Conservation (phyloP, 2,113 vertebrate genomes). For the Mustela nigripes region DNA sequence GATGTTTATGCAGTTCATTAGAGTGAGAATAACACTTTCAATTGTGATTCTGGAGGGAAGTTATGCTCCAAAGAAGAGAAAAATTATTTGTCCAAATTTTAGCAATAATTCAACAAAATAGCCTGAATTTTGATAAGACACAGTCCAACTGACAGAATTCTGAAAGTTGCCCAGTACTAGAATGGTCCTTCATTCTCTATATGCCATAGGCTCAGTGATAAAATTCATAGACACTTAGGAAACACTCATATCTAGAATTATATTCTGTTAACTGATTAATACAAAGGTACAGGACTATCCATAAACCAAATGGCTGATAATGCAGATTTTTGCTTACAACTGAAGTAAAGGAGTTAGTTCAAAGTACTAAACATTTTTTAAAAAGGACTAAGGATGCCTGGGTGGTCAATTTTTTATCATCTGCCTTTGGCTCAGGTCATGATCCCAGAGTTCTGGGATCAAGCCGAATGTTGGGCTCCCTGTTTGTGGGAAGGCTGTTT, state of each 20-base stretch:
- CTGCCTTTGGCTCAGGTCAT: too few relatives aligned
- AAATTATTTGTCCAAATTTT: conserved; percentile 39
- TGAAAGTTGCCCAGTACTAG: neutral
- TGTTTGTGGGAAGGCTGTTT: too few relatives aligned
- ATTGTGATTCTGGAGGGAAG: conserved; percentile 47
- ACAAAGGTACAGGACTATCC: neutral
- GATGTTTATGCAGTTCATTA: conserved; percentile 37
- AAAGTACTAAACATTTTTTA: neutral
- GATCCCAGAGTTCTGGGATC: too few relatives aligned
- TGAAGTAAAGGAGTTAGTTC: neutral
- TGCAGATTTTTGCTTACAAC: neutral
- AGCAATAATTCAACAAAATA: conserved; percentile 22
- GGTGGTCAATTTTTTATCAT: too few relatives aligned
- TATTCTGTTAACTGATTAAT: neutral
- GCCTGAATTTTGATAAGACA: neutral
- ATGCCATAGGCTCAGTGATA: neutral
- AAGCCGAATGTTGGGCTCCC: too few relatives aligned
- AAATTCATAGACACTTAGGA: conserved; percentile 8
- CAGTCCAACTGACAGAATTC: neutral
- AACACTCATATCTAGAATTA: neutral
- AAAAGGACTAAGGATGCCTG: neutral
- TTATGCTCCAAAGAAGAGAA: neutral
- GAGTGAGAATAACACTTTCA: conserved; percentile 37
- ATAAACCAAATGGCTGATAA: neutral
- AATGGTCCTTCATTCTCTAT: neutral